A percentile compares a stretch with the other conserved stretches of the same genome.
phyloP scores from a whole-genome alignment of 2,113 vertebrate species.

The Upupa epops region DNA sequence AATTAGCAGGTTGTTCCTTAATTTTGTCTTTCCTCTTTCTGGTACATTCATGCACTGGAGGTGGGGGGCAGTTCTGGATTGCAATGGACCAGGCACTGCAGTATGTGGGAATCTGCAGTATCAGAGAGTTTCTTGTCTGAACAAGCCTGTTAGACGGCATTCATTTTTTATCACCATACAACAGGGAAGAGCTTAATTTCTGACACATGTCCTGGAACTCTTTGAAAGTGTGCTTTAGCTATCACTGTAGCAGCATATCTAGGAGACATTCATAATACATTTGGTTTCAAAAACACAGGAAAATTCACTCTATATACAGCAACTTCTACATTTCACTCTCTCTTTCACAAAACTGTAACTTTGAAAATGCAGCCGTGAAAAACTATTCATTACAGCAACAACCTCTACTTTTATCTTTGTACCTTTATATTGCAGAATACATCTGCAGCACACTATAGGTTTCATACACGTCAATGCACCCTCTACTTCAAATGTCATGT shows the following conservation, averaged over 20 bases:
- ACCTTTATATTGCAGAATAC: background rate
- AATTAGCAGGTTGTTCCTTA: background rate
- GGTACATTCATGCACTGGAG: too few relatives aligned
- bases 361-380: background rate
- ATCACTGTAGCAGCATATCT: background rate
- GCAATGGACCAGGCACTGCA: background rate
- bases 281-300: background rate
- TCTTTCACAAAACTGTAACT: background rate
- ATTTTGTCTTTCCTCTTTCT: background rate
- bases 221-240: background rate
- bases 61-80: background rate
- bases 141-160: slow-evolving; percentile 16
- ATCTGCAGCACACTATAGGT: background rate
- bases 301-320: background rate
- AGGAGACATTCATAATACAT: background rate
- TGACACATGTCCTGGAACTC: background rate
- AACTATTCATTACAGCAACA: background rate
- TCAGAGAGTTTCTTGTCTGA: background rate
- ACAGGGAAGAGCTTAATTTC: background rate
- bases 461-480: background rate
- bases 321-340: background rate
- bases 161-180: background rate
- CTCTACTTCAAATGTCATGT: slow-evolving; percentile 43
- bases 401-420: slow-evolving; percentile 21
- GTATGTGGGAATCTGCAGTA: background rate